These are phyloP conservation scores for Lacerta bilineata DNA, from an alignment of 2,797 vertebrate species.

Conservation along the genomic window DNA sequence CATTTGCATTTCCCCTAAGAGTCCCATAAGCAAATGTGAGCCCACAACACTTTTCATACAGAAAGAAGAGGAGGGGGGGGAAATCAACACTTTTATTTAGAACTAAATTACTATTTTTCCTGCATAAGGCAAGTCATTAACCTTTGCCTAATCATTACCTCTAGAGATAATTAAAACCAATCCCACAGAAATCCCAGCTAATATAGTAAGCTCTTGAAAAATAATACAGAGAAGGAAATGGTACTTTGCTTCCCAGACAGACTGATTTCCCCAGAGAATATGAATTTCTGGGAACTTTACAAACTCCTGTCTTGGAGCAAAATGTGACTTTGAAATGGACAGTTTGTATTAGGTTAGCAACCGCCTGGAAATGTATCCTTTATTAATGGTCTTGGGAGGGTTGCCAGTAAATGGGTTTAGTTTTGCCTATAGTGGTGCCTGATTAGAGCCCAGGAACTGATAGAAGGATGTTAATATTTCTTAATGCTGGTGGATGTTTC, in stretches of 20 bases:
- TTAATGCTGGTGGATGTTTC: neutral
- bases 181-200: constrained; percentile 69
- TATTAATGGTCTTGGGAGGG: neutral
- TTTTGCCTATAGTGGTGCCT: neutral
- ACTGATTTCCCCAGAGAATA: constrained; percentile 29
- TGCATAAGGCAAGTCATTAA: constrained; percentile 72
- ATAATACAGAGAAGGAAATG: constrained; percentile 55
- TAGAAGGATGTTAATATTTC: neutral
- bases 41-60: neutral
- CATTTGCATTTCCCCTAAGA: constrained; percentile 25
- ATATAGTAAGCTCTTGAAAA: constrained; percentile 69
- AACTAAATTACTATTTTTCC: constrained; percentile 68
- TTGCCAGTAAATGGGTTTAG: neutral
- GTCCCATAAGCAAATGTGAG: constrained; percentile 50
- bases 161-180: constrained; percentile 74
- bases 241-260: constrained; percentile 35
- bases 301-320: constrained; percentile 46
- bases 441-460: neutral
- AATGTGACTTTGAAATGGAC: constrained; percentile 31
- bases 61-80: constrained; percentile 6
- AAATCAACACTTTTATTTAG: constrained; percentile 69
- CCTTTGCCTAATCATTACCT: constrained; percentile 75
- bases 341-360: constrained; percentile 42
- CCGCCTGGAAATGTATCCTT: neutral
- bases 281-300: constrained; percentile 37